A percentile compares a stretch with the other conserved stretches of the same genome.
These are phyloP conservation scores for Tachysurus fulvidraco DNA, from an alignment of 2,113 vertebrate genomes.

Conservation along the genomic window DNA sequence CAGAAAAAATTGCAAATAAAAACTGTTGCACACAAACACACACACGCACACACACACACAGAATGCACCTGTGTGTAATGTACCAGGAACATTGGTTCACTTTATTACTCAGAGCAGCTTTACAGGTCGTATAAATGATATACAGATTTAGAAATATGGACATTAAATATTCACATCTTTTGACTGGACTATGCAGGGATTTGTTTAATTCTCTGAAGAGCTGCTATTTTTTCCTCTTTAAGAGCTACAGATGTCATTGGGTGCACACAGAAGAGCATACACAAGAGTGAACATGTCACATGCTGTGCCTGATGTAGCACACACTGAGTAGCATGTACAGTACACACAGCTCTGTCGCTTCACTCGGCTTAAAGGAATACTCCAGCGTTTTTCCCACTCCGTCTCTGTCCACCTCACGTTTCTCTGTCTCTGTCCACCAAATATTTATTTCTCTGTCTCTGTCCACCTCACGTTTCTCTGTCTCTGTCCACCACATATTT, in stretches of 20 bases:
- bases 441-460: not conserved
- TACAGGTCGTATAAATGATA: not conserved
- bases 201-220: conserved; percentile 3
- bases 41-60: not conserved
- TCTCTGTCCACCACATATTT: too few species aligned
- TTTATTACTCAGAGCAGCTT: not conserved
- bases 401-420: not conserved
- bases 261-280: not conserved
- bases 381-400: not conserved
- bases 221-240: not conserved
- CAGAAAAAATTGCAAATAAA: not conserved
- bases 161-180: conserved; percentile 21
- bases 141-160: not conserved
- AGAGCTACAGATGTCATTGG: not conserved
- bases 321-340: not conserved
- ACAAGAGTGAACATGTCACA: not conserved
- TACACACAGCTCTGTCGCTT: not conserved
- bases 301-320: not conserved
- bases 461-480: not conserved
- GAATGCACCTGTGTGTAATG: not conserved
- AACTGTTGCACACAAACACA: not conserved
- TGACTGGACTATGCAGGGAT: not conserved
- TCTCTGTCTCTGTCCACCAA: too few species aligned
- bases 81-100: not conserved
- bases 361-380: not conserved